Base-by-base conservation (phyloP, 2,888 invertebrate species). In the Syritta pipiens region DNA sequence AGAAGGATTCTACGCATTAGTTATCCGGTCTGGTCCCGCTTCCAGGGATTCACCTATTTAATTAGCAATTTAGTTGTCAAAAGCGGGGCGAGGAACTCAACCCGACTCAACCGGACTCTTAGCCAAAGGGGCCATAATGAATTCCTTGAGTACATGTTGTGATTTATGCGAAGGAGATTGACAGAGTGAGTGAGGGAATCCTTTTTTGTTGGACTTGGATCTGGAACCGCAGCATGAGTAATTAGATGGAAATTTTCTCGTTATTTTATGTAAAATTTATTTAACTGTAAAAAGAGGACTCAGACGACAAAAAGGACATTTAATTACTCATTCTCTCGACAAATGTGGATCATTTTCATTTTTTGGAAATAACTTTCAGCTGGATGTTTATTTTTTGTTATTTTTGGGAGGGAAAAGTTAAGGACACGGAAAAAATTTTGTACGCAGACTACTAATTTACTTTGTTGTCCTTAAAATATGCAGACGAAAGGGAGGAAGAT, bases 211-310 rank as follows among this genome's bases (percentile, higher is more conserved):
- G 10, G 12, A 28, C 14, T 10, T 32, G 6, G 28, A 5, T 26
- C 14, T n/a, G n/a, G 37, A 9, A 42, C 49, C 42, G 22, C 48
- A 14, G 49, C 32, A 55, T 28, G 62, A 63, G 37, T 63, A 59
- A 63, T 69, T 63, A 69, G 57, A 76, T 59, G 57, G 24, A 63
- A 49, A 57, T 63, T 76, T 35, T 62, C 35, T 76, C 44, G 17
- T 69, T 69, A 63, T 69, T 57, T 68, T 76, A 62, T 69, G 76
- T 26, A 63, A 59, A 69, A 59, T 63, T 44, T 69, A 51, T 69
- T 69, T 35, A 44, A 44, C 37, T 59, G 20, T 24, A 6, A 44
- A 35, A 69, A 44, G 19, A 57, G 59, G 53, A 14, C 10, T 35
- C 46, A 75, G 67, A 59, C 26, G 60, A 67, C 46, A 60, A 74